Percentiles rank a stretch among this genome's conserved stretches.
Evolutionary conservation across 2,797 vertebrate genomes (phyloP).

Genomic region (Micrastur ruficollis): DNA sequence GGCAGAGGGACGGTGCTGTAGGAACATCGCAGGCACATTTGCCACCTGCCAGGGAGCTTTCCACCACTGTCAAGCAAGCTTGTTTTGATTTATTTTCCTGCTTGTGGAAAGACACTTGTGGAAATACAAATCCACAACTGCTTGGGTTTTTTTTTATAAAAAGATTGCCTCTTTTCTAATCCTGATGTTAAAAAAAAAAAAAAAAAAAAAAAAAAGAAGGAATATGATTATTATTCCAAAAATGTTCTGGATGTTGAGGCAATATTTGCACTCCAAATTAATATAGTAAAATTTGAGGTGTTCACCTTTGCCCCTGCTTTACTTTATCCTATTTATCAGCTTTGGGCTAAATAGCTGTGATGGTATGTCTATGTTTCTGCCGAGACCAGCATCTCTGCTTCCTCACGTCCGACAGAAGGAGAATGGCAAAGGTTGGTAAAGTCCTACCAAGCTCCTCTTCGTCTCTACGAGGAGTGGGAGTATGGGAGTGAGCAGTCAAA

Average conservation of each 20-base stretch:
- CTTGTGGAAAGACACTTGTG: neutral
- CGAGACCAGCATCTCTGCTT: neutral
- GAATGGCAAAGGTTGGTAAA: neutral
- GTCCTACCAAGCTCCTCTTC: neutral
- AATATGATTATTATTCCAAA: neutral
- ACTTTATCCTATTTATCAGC: neutral
- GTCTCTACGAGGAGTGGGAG: neutral
- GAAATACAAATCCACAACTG: neutral
- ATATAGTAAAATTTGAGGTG: neutral
- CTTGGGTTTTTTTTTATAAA: neutral
- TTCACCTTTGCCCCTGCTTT: neutral
- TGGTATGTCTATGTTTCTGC: neutral
- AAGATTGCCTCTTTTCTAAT: neutral
- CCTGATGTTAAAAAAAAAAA: rapidly evolving
- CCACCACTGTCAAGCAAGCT: neutral
- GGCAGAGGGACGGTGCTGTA: rapidly evolving
- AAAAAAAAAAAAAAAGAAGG: neutral
- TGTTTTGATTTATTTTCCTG: neutral
- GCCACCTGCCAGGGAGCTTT: neutral
- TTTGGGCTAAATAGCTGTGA: neutral
- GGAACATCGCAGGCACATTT: rapidly evolving
- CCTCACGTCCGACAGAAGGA: neutral
- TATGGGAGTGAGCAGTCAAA: neutral
- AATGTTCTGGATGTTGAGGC: neutral
- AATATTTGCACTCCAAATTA: neutral